A percentile compares a stretch with the other conserved stretches of the same genome.
phyloP scores from a whole-genome alignment of 1,140 invertebrate genomes.

The Apis laboriosa region DNA sequence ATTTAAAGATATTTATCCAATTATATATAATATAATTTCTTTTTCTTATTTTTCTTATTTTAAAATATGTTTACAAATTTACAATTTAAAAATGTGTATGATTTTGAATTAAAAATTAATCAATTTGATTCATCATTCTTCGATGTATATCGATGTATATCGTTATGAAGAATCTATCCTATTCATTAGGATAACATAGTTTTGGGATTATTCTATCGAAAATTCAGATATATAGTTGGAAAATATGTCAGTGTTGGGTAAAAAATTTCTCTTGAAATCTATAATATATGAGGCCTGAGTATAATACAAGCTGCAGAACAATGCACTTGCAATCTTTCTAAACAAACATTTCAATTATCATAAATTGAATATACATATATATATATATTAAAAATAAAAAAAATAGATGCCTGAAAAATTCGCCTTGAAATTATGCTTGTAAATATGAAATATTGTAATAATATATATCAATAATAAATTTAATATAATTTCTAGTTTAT shows the following conservation, averaged over 20 bases:
- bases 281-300: neutral
- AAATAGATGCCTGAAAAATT: neutral
- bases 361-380: neutral
- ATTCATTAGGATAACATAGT: constrained; percentile 23
- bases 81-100: no score
- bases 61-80: no score
- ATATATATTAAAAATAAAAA: neutral
- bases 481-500: neutral
- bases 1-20: no score
- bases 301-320: neutral
- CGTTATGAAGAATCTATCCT: neutral
- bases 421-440: neutral
- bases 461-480: neutral
- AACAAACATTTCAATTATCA: neutral
- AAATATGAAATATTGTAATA: neutral
- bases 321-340: neutral
- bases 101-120: no score
- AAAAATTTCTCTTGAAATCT: neutral
- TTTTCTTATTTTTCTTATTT: no score
- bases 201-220: constrained; percentile 10
- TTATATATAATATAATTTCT: no score
- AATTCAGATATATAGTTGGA: neutral
- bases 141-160: neutral
- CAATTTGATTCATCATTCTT: neutral
- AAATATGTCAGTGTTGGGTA: constrained; percentile 56